Evolutionary conservation across 30 jellyfish, hydroid and myxozoan genomes (phyloP).

Genomic region (Hydractinia symbiolongicarpus): DNA sequence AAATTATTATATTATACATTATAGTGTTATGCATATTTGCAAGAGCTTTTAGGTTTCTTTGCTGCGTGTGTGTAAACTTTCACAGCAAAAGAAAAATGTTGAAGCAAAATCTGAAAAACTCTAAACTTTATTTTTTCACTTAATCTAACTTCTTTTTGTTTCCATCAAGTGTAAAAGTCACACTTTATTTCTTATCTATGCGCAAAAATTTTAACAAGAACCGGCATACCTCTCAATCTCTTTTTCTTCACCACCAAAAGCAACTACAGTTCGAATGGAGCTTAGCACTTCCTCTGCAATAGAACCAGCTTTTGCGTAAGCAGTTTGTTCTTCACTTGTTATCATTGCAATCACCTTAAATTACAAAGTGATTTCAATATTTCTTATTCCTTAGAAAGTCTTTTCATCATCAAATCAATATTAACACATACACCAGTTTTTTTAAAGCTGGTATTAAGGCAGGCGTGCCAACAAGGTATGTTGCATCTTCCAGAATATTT

Average conservation of each 20-base stretch:
- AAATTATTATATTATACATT: too few relatives aligned
- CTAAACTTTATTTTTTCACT: too few relatives aligned
- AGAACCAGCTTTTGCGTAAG: constrained; percentile 79
- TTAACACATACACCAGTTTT: neutral
- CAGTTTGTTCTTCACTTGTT: constrained; percentile 70
- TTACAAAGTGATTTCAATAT: neutral
- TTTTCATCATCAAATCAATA: neutral
- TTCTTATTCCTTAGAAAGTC: neutral
- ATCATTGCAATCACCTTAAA: constrained; percentile 49
- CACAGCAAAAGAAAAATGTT: too few relatives aligned
- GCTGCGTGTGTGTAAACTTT: too few relatives aligned
- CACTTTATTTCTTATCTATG: too few relatives aligned
- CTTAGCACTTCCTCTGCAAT: constrained; percentile 70
- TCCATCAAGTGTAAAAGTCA: too few relatives aligned
- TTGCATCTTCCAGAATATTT: neutral
- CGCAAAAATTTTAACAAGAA: too few relatives aligned
- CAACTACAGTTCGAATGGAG: constrained; percentile 72
- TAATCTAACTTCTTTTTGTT: too few relatives aligned
- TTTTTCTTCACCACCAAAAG: constrained; percentile 70
- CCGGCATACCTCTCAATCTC: constrained; percentile 39
- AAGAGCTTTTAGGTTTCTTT: too few relatives aligned
- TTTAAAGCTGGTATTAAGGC: too few relatives aligned
- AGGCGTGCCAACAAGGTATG: neutral
- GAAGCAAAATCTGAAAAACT: too few relatives aligned
- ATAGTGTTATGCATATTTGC: too few relatives aligned